Evolutionary conservation across 2,888 invertebrate species (phyloP).

Genomic region (Ptilodon capucinus): DNA sequence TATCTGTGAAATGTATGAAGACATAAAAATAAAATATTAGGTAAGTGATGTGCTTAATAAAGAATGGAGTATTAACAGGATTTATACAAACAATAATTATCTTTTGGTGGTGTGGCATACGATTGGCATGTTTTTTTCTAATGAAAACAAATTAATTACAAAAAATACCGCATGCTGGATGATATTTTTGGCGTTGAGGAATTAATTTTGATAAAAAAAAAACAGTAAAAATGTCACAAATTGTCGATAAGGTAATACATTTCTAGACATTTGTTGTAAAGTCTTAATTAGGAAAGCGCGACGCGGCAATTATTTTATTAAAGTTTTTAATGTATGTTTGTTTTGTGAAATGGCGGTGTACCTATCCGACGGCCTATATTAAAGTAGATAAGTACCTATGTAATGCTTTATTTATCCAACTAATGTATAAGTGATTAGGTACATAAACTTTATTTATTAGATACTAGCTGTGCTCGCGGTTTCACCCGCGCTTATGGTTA

Average conservation of each 20-base stretch:
- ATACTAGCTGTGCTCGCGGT: too few relatives aligned
- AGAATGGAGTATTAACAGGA: constrained; percentile 61
- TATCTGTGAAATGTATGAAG: constrained; percentile 35
- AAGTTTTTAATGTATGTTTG: not conserved
- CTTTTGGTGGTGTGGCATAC: constrained; percentile 72
- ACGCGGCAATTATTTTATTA: not conserved
- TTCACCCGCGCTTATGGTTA: too few relatives aligned
- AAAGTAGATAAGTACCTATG: too few relatives aligned
- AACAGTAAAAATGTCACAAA: constrained; percentile 30
- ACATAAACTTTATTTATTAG: too few relatives aligned
- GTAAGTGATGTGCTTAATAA: constrained; percentile 72
- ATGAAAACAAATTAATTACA: constrained; percentile 38
- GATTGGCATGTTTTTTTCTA: constrained; percentile 65
- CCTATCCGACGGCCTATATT: too few relatives aligned
- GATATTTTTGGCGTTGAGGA: constrained; percentile 34
- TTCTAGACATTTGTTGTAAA: constrained; percentile 19
- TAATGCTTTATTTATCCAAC: too few relatives aligned
- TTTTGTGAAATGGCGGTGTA: too few relatives aligned
- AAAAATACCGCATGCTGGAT: constrained; percentile 68
- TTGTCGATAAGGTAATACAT: constrained; percentile 35
- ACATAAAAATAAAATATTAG: constrained; percentile 49
- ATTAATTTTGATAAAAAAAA: constrained; percentile 18
- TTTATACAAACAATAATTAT: constrained; percentile 43
- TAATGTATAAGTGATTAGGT: too few relatives aligned
- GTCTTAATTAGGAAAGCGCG: not conserved